Conservation (phyloP, 2,888 invertebrate species). For the Dynastes tityus region DNA sequence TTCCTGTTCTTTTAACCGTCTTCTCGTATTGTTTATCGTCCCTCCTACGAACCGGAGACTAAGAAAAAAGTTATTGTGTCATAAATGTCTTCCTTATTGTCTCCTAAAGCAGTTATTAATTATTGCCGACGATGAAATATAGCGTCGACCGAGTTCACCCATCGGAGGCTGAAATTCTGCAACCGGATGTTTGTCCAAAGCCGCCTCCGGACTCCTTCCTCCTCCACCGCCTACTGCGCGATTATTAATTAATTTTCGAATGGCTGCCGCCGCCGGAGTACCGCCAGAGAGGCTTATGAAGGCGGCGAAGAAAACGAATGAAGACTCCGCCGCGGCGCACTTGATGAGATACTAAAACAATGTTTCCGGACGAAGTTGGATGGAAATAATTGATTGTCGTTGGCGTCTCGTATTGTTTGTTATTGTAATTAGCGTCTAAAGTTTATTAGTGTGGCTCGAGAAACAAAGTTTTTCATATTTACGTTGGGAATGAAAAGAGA, state of each 20-base stretch:
- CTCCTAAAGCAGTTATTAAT: conserved; percentile 29
- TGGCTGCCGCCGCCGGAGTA: neutral
- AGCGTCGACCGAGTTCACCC: neutral
- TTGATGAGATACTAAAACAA: conserved; percentile 11
- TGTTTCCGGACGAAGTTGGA: conserved; percentile 11
- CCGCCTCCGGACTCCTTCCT: neutral
- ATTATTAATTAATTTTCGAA: conserved; percentile 22
- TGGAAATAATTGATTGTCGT: conserved; percentile 24
- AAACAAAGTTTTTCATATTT: conserved; percentile 3
- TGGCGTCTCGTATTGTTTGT: conserved; percentile 16
- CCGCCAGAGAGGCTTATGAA: neutral
- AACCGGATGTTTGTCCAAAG: conserved; percentile 25
- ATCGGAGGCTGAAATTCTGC: conserved; percentile 30
- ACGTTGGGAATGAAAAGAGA: neutral
- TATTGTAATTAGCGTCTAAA: conserved; percentile 22
- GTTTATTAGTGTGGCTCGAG: neutral
- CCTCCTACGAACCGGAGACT: neutral
- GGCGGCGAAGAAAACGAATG: conserved; percentile 7
- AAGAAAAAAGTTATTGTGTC: conserved; percentile 32
- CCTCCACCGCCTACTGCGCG: neutral
- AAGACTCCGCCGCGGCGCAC: neutral
- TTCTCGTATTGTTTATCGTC: conserved; percentile 25
- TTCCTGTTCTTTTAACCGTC: conserved; percentile 12
- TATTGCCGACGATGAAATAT: conserved; percentile 36
- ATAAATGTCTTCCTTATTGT: conserved; percentile 38